Evolutionary conservation across 2,113 vertebrate species (phyloP).

Genomic region (Dermatemys mawii): DNA sequence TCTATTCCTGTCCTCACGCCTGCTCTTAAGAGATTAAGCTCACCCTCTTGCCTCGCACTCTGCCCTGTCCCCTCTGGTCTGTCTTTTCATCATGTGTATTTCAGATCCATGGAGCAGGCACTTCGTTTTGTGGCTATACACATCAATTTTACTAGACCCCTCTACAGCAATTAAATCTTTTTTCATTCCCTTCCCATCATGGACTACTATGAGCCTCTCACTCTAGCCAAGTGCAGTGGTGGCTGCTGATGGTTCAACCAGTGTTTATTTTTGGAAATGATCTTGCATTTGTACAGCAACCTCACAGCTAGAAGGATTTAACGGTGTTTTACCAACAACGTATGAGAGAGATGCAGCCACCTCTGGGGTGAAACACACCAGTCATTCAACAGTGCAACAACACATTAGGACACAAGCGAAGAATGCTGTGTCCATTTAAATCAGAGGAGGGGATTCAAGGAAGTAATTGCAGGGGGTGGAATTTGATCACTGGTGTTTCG

Average conservation of each 20-base stretch:
- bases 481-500: not conserved
- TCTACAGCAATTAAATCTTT: not conserved
- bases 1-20: not conserved
- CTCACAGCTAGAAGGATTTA: not conserved
- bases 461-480: not conserved
- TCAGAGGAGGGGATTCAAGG: not conserved
- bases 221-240: not conserved
- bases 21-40: not conserved
- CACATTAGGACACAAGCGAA: not conserved
- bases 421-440: not conserved
- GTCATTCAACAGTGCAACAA: not conserved
- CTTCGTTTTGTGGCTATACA: not conserved
- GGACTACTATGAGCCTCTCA: not conserved
- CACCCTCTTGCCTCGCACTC: not conserved
- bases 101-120: not conserved
- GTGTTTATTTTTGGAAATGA: not conserved
- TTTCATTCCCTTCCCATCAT: not conserved
- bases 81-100: not conserved
- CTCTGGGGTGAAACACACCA: not conserved
- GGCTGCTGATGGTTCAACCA: not conserved
- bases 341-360: not conserved
- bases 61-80: not conserved
- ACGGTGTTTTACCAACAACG: not conserved
- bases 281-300: not conserved
- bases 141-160: not conserved